phyloP scores from a whole-genome alignment of 1,140 invertebrate species.

The Aphaenogaster floridana region DNA sequence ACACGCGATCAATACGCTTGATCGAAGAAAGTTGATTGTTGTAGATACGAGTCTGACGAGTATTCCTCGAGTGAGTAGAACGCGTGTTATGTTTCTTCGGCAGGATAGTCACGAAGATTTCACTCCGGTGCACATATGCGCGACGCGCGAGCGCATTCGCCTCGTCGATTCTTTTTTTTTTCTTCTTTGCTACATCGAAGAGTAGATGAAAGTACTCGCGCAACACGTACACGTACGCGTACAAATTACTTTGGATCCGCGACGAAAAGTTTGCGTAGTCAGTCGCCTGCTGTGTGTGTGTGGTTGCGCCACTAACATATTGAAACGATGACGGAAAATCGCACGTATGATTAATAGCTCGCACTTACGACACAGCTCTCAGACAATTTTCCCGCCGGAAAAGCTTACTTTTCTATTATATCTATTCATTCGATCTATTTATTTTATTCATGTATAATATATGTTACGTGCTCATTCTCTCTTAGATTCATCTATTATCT shows the following conservation, averaged over 20 bases:
- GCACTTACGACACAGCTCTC: not conserved
- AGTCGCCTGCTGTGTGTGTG: not conserved
- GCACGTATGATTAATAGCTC: slow-evolving; percentile 35
- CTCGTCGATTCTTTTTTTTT: slow-evolving; percentile 32
- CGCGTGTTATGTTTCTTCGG: slow-evolving; percentile 17
- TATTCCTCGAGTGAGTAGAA: slow-evolving; percentile 10
- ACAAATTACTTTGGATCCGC: slow-evolving; percentile 43
- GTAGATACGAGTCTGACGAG: not conserved
- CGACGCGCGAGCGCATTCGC: slow-evolving; percentile 65
- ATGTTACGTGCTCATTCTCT: too few relatives aligned
- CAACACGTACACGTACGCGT: slow-evolving; percentile 37
- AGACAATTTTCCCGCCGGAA: not conserved
- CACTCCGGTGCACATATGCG: slow-evolving; percentile 63
- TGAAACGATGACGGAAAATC: slow-evolving; percentile 35
- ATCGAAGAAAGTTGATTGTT: slow-evolving; percentile 41
- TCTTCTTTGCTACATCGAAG: not conserved
- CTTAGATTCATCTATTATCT: too few relatives aligned
- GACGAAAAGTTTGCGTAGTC: not conserved
- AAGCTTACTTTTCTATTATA: slow-evolving; percentile 17
- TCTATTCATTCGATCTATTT: not conserved
- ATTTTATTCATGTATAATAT: not conserved
- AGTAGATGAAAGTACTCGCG: slow-evolving; percentile 67
- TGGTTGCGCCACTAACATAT: slow-evolving; percentile 23
- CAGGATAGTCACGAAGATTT: slow-evolving; percentile 62
- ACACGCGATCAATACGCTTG: slow-evolving; percentile 2